A percentile compares a stretch with the other conserved stretches of the same genome.
These are phyloP conservation scores for Drosophila mayaguana DNA, from an alignment of 2,888 invertebrate species.

Conservation along the genomic window DNA sequence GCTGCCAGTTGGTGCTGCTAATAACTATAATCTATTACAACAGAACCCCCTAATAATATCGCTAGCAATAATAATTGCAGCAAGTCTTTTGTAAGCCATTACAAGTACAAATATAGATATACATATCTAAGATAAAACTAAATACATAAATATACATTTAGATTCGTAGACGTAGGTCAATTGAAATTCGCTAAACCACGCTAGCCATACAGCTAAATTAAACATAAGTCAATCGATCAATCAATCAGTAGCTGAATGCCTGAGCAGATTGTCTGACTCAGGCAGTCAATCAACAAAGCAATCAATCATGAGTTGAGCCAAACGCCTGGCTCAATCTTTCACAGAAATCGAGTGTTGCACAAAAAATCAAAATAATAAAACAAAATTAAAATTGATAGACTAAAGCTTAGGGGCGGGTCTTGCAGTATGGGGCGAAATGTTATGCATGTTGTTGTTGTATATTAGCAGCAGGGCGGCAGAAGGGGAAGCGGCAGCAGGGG, in stretches of 20 bases:
- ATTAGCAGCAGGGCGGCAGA: conserved; percentile 68
- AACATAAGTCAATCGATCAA: conserved; percentile 48
- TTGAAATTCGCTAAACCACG: conserved; percentile 72
- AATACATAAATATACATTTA: conserved; percentile 54
- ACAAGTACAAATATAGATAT: conserved; percentile 56
- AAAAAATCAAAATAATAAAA: conserved; percentile 2
- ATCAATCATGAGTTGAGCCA: conserved; percentile 7
- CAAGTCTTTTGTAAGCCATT: conserved; percentile 78
- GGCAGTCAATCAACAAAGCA: conserved; percentile 20
- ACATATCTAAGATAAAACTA: conserved; percentile 51
- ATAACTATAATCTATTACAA: conserved; percentile 54
- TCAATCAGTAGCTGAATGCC: not conserved
- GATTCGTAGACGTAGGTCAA: conserved; percentile 28
- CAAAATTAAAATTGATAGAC: conserved; percentile 10
- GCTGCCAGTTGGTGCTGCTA: conserved; percentile 73
- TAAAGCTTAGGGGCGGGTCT: conserved; percentile 18
- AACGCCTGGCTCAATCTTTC: conserved; percentile 39
- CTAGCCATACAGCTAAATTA: conserved; percentile 62
- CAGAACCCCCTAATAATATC: conserved; percentile 59
- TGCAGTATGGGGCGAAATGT: conserved; percentile 8
- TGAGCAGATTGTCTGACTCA: not conserved
- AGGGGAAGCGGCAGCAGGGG: conserved; percentile 22
- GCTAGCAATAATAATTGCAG: conserved; percentile 54
- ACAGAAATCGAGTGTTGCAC: conserved; percentile 57
- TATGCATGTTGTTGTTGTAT: conserved; percentile 42